Conservation (phyloP, 2,113 vertebrate genomes). For the Phylloscopus whistleri region DNA sequence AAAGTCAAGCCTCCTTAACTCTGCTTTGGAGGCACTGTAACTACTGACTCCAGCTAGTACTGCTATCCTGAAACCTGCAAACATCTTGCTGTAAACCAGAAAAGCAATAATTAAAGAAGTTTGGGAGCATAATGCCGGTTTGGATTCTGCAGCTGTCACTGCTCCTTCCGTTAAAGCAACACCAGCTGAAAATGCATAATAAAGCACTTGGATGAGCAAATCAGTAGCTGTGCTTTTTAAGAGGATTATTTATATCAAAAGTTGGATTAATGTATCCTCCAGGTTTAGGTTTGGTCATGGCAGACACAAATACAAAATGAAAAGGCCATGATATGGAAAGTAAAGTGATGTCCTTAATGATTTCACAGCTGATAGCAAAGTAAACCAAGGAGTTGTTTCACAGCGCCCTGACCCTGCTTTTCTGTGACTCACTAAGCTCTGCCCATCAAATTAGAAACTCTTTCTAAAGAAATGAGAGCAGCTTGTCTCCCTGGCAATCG, state of each 20-base stretch:
- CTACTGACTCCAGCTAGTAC: background rate
- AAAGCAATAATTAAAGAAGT: constrained; percentile 45
- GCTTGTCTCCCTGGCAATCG: constrained; percentile 54
- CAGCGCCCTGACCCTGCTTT: constrained; percentile 26
- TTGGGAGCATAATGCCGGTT: background rate
- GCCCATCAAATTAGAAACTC: constrained; percentile 60
- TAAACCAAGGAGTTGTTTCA: constrained; percentile 28
- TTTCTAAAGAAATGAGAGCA: constrained; percentile 57
- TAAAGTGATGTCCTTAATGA: background rate
- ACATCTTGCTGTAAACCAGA: background rate
- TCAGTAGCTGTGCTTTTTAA: constrained; percentile 47
- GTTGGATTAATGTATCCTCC: constrained; percentile 16
- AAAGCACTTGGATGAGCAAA: constrained; percentile 26
- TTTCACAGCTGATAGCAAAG: constrained; percentile 30
- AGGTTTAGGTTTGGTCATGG: background rate
- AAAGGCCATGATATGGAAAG: background rate
- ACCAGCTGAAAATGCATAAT: constrained; percentile 44
- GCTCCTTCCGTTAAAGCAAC: constrained; percentile 39
- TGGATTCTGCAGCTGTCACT: constrained; percentile 16
- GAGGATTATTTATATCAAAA: constrained; percentile 62
- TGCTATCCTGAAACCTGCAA: background rate
- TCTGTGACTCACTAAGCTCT: constrained; percentile 40
- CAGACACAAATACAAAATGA: background rate
- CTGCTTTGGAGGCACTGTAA: background rate
- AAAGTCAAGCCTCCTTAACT: background rate